Conservation (phyloP, 2,888 invertebrate species). For the Charanyca ferruginea region DNA sequence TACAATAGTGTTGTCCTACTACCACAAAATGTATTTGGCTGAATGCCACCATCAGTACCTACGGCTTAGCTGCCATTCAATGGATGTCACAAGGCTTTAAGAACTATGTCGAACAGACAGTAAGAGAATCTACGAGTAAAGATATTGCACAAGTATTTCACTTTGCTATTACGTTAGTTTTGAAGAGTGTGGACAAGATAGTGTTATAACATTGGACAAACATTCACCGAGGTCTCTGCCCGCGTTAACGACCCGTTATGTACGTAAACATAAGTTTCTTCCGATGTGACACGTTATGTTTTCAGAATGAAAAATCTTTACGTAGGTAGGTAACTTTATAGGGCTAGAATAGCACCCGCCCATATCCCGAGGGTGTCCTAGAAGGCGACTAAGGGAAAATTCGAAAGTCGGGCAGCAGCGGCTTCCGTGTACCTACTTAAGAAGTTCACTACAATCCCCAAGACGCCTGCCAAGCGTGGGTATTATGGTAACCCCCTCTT, state of each 20-base stretch:
- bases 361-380: no score
- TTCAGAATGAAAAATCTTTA: conserved; percentile 13
- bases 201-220: conserved; percentile 55
- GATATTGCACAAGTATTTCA: conserved; percentile 40
- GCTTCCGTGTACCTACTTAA: no score
- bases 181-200: conserved; percentile 24
- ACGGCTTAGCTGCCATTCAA: neutral
- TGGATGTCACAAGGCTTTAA: neutral
- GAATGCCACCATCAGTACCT: neutral
- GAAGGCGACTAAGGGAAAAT: no score
- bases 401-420: no score
- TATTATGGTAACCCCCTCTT: no score
- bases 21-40: conserved; percentile 8
- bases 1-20: no score
- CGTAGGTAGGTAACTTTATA: neutral
- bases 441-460: no score
- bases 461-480: no score
- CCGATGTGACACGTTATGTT: no score
- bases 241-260: conserved; percentile 39
- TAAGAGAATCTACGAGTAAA: neutral
- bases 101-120: conserved; percentile 12
- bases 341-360: no score
- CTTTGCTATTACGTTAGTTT: conserved; percentile 49
- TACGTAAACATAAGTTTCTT: no score
- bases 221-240: conserved; percentile 23